A percentile compares a stretch with the other conserved stretches of the same genome.
Conservation (phyloP, 2,113 vertebrate genomes). For the Nannospalax galili region DNA sequence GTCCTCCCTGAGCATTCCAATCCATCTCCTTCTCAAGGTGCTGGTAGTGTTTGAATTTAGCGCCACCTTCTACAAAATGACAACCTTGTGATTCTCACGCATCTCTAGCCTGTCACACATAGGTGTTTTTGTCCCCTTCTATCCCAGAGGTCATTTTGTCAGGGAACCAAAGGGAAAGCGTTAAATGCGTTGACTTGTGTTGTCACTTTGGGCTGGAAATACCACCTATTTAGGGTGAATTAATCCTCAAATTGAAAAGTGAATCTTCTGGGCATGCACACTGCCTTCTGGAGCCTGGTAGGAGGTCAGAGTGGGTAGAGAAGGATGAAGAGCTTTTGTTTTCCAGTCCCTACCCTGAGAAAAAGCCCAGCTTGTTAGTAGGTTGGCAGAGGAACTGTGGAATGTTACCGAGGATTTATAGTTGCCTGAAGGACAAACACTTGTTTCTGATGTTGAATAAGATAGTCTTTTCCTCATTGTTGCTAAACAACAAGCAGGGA, state of each 20-base stretch:
- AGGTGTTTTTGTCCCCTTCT: not conserved
- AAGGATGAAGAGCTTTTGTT: not conserved
- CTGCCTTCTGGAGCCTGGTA: not conserved
- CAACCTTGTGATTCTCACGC: not conserved
- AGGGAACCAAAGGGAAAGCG: not conserved
- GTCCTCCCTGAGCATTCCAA: not conserved
- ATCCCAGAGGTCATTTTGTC: not conserved
- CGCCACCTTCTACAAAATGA: too few relatives aligned
- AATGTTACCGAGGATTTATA: constrained; percentile 8
- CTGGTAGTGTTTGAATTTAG: not conserved
- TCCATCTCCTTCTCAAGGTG: not conserved
- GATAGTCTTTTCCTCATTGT: not conserved
- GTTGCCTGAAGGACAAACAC: not conserved
- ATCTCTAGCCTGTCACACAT: not conserved
- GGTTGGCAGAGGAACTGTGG: not conserved
- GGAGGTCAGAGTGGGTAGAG: not conserved
- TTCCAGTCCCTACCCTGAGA: not conserved
- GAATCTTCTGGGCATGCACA: not conserved
- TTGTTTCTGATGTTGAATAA: constrained; percentile 20
- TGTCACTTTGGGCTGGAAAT: not conserved
- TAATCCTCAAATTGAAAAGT: not conserved
- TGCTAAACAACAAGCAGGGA: not conserved
- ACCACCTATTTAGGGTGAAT: not conserved
- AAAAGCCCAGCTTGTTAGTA: not conserved
- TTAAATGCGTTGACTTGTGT: not conserved